Evolutionary conservation across 2,113 vertebrate species (phyloP), one percentile per base, ranked within the genome.

Genomic region (Pygoscelis antarcticus): DNA sequence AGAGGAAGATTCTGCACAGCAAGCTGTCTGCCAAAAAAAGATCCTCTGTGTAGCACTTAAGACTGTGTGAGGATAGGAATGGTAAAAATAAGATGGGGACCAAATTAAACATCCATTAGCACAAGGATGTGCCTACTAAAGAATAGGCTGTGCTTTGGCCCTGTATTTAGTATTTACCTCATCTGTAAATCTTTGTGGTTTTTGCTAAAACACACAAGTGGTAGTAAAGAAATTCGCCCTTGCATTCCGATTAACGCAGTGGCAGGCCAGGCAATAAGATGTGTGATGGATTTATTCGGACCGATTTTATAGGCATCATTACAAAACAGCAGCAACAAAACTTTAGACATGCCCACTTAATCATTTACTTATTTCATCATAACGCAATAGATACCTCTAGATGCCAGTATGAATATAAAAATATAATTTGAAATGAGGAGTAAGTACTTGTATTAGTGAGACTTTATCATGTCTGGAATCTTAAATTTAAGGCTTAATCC

Each of bases 21-120:
- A 76, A 96, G 38, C 77, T 94, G 80, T 49, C 57, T 95, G 95
- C 93, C 83, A 91, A 58, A 52, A 90, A 77, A 83, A 68, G 70
- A 27, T 90, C 66, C 62, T 95, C 71, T 51, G 89, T 77, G 70
- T 61, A 69, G 62, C 1, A 18, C 62, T 85, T 36, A 29, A 38
- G 87, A 77, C 66, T 92, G 81, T 0, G 2, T 49, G 69, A 89
- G 91, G 91, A 94, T 7, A 82, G 65, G 57, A 87, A 47, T 16
- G 29, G 70, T 46, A 62, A 87, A 93, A 95, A 69, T 83, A 72
- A 89, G 40, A 57, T 34, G 54, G 58, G 51, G 68, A 71, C 20
- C 62, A 69, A 88, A 83, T 72, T 60, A 80, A 91, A 40, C 44
- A 75, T 11, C 34, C 65, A 10, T 19, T 40, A 38, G 61, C 36